Evolutionary conservation across 1,140 invertebrate genomes (phyloP).

Genomic region (Drosophila lini): DNA sequence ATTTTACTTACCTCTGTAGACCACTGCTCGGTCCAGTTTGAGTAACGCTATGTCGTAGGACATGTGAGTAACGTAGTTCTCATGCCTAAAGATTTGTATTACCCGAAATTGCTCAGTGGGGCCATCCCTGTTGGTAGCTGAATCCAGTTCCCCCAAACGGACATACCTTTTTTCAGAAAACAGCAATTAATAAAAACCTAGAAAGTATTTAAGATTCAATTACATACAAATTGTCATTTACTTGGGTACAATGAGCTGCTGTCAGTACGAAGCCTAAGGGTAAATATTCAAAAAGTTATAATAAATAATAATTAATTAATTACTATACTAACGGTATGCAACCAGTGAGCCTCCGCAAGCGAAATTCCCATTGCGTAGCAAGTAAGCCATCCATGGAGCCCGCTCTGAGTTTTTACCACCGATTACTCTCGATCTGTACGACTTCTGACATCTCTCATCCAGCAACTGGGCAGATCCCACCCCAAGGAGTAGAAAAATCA

Average conservation of each 20-base stretch:
- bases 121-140: conserved; percentile 6
- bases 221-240: conserved; percentile 8
- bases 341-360: conserved; percentile 14
- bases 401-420: background rate
- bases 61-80: conserved; percentile 1
- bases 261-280: conserved; percentile 9
- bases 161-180: background rate
- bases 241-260: conserved; percentile 3
- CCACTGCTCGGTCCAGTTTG: background rate
- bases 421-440: background rate
- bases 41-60: conserved; percentile 16
- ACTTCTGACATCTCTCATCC: background rate
- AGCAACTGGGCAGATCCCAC: background rate
- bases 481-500: background rate
- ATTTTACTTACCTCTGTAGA: background rate
- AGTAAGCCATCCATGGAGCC: conserved; percentile 18
- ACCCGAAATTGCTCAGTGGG: background rate
- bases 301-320: background rate
- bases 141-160: conserved; percentile 11
- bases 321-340: conserved; percentile 8
- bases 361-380: conserved; percentile 1
- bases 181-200: background rate
- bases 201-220: background rate
- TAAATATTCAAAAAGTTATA: too few species aligned
- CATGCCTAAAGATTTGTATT: background rate